phyloP scores from a whole-genome alignment of 2,888 invertebrate genomes.

The Thyatira batis region DNA sequence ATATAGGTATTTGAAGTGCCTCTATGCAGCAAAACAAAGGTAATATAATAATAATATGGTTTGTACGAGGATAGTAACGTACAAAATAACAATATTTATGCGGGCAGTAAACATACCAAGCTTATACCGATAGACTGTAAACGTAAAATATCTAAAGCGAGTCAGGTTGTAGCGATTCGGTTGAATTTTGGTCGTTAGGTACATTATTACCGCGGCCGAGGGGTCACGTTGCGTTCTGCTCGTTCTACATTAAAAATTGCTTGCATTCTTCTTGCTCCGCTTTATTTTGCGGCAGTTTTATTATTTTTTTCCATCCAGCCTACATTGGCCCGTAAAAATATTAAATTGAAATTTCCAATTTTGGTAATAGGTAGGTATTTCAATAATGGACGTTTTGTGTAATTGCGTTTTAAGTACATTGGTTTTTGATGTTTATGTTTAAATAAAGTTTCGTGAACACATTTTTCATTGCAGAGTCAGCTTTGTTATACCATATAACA shows the following conservation, averaged over 20 bases:
- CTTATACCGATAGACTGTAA: not conserved
- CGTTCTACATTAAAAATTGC: constrained; percentile 78
- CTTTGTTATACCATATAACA: not conserved
- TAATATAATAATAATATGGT: not conserved
- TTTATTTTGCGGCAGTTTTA: constrained; percentile 66
- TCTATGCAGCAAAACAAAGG: not conserved
- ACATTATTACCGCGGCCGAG: constrained; percentile 58
- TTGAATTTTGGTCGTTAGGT: constrained; percentile 57
- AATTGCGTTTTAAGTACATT: constrained; percentile 15
- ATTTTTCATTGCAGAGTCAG: not conserved
- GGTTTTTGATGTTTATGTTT: not conserved
- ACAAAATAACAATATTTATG: not conserved
- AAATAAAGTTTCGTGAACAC: not conserved
- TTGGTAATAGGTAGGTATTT: constrained; percentile 33
- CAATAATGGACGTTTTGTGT: constrained; percentile 31
- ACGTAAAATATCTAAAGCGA: constrained; percentile 3
- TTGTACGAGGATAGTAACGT: not conserved
- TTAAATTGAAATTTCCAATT: constrained; percentile 59
- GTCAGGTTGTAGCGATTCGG: constrained; percentile 34
- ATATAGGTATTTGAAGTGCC: not conserved
- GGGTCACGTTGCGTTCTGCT: constrained; percentile 49
- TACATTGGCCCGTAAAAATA: constrained; percentile 49
- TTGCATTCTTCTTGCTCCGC: constrained; percentile 73
- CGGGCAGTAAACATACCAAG: not conserved
- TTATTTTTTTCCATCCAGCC: constrained; percentile 59